phyloP scores from a whole-genome alignment of 2,888 invertebrate genomes.

The Callyntrura guangdongensis region DNA sequence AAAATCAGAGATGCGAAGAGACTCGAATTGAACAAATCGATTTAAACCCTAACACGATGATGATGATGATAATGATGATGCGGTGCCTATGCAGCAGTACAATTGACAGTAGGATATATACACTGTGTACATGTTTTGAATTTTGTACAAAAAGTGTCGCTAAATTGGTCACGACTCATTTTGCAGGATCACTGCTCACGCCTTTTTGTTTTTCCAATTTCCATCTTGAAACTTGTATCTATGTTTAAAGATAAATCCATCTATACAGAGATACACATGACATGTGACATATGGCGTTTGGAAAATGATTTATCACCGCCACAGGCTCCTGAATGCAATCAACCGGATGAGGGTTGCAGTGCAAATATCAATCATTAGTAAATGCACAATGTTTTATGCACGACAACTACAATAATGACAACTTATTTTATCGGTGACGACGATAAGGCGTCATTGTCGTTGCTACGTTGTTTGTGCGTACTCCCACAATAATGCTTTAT shows the following conservation, averaged over 20 bases:
- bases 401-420: slow-evolving; percentile 9
- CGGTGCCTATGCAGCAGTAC: too few species aligned
- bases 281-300: background rate
- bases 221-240: background rate
- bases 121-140: background rate
- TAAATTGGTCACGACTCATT: slow-evolving; percentile 51
- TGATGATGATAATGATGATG: background rate
- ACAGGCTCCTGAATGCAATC: background rate
- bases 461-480: too few species aligned
- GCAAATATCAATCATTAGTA: too few species aligned
- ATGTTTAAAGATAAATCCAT: background rate
- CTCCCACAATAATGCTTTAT: too few species aligned
- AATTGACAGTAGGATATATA: too few species aligned
- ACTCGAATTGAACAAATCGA: slow-evolving; percentile 6
- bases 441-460: background rate
- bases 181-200: slow-evolving; percentile 65
- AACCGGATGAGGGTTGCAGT: slow-evolving; percentile 22
- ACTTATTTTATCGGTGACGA: slow-evolving; percentile 35
- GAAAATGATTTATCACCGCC: too few species aligned
- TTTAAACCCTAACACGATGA: background rate
- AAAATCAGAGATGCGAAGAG: too few species aligned
- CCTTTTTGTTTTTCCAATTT: slow-evolving; percentile 13
- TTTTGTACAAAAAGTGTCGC: too few species aligned
- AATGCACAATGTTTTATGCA: too few species aligned
- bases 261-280: too few species aligned